Base-by-base conservation (phyloP, 2,113 vertebrate species). In the Rhinopomastus cyanomelas region DNA sequence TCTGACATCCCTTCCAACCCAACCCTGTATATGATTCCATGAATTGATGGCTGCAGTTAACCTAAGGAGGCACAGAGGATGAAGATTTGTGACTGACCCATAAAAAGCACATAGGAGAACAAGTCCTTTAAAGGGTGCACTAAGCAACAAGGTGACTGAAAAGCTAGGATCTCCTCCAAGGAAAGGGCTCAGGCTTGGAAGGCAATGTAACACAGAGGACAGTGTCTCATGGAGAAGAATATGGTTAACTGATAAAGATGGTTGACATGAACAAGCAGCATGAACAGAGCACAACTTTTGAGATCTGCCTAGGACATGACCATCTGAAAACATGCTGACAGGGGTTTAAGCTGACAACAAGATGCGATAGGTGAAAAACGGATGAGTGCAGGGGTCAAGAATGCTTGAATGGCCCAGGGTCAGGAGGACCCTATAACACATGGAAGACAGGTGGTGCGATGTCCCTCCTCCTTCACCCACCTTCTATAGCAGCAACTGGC, bases 381-480 rank as follows among this genome's bases (percentile, higher is more conserved):
- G 16, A 25, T 67, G 16, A 81, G 9, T 12, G 6, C 12, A 53
- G 8, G 6, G 37, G 26, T 52, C 37, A 57, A 75, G 23, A 18
- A 86, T 9, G 12, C 52, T 7, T 34, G 42, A 84, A 60, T 78
- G 19, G 22, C 36, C 15, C 6, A 67, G n/a, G 20, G 61, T 34
- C 49, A 56, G 26, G 37, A 71, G 19, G 18, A 80, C 17, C 46
- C 46, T 48, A 9, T 48, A 19, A 21, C 25, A 12, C 7, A 27
- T 3, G 12, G n/a, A 80, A 3, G 3, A 67, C 42, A 77, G 14
- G 19, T 10, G 8, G 6, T 32, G 13, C 0, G 0, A 56, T 37
- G 13, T 77, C 30, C 14, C 30, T 83, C 22, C 11, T 85, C 21
- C 34, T 57, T 12, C 1, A 2, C 7, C 12, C 23, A 27, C 9